Base-by-base conservation (phyloP, 2,113 vertebrate genomes). In the Cardinalis cardinalis region DNA sequence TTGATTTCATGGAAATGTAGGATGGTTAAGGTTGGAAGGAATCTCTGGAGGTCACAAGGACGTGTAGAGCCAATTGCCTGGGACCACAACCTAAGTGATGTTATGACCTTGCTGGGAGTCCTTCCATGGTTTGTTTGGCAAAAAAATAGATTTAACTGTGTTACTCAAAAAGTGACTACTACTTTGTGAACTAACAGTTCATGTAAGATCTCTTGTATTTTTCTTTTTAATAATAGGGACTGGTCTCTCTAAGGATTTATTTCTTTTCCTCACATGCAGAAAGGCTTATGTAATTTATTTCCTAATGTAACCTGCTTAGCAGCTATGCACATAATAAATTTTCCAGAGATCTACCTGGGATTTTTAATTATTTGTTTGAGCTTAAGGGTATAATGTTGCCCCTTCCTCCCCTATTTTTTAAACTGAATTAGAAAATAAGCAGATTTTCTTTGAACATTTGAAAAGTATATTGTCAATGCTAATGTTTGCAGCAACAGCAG, bases 341-440 rank as follows among this genome's bases (percentile, higher is more conserved):
- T 56, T 83, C 7, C 38, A 89, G 43, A 71, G 9, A 32, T 59
- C 14, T 78, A 11, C 18, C 14, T 66, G 25, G 5, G 3, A 3
- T 38, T 80, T 49, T 32, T 1, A 15, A 49, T 41, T 12, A 28
- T 11, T 68, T 61, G 2, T 44, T 74, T 68, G 21, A 10, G 12
- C 6, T 36, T 55, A 40, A 10, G 3, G 9, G 9, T 25, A 14
- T 31, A 43, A 34, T 31, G 20, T 58, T 58, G 26, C 17, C 13
- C 7, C 8, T 6, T 7, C 8, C 4, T 1, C 6, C 28, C 5
- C 1, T 6, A 49, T 63, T 23, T 41, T 59, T 31, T 14, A 1
- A 36, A 38, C 24, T 44, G 53, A 52, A 15, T 60, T 46, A 73
- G 24, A 59, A 85, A 88, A 79, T 28, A 40, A 3, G 4, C 32